phyloP scores from a whole-genome alignment of 2,888 invertebrate species.

The Scaptomyza caliginosa region DNA sequence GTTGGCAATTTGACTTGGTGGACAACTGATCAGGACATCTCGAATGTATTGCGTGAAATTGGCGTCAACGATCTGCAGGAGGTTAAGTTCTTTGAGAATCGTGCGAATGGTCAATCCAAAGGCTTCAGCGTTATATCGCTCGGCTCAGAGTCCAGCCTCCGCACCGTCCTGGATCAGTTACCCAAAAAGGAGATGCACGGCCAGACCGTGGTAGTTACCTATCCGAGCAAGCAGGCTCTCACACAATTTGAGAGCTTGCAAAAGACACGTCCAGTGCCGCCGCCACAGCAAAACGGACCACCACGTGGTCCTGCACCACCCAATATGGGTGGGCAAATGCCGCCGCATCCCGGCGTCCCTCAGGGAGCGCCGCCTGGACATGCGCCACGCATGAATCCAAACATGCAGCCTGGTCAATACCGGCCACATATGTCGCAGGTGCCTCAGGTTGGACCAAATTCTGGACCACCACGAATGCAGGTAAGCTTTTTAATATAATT shows the following conservation, averaged over 20 bases:
- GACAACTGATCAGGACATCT: slow-evolving; percentile 98
- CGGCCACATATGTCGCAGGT: slow-evolving; percentile 86
- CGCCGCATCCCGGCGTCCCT: slow-evolving; percentile 84
- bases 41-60: slow-evolving; percentile 93
- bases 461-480: slow-evolving; percentile 87
- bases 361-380: slow-evolving; percentile 85
- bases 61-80: slow-evolving; percentile 98
- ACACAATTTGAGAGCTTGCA: slow-evolving; percentile 96
- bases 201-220: slow-evolving; percentile 96
- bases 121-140: slow-evolving; percentile 98
- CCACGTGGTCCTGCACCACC: slow-evolving; percentile 85
- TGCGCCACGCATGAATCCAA: slow-evolving; percentile 86
- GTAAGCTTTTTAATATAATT: slow-evolving; percentile 67
- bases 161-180: slow-evolving; percentile 95
- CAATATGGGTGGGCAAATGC: slow-evolving; percentile 83
- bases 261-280: slow-evolving; percentile 93
- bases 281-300: slow-evolving; percentile 86
- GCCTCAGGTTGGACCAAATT: slow-evolving; percentile 86
- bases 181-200: slow-evolving; percentile 98
- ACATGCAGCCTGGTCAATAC: slow-evolving; percentile 86
- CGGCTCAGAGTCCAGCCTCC: slow-evolving; percentile 95
- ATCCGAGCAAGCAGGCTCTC: slow-evolving; percentile 95
- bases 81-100: slow-evolving; percentile 99
- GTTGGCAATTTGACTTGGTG: slow-evolving; percentile 99
- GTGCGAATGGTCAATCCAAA: slow-evolving; percentile 99